Conservation (phyloP, 1,140 invertebrate genomes). For the Paramacrobiotus metropolitanus region DNA sequence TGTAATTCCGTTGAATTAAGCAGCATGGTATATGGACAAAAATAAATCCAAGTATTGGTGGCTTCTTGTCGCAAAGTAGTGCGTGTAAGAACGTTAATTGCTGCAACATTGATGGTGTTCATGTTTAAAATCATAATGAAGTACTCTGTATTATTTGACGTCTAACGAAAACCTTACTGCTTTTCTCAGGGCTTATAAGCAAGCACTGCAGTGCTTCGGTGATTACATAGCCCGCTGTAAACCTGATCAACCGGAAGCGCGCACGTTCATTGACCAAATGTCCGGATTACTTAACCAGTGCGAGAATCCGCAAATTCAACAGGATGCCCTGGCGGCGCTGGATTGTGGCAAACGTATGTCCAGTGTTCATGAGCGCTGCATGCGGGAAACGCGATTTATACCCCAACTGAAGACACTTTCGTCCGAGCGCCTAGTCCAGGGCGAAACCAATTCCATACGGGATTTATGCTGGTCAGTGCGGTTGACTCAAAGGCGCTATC, state of each 20-base stretch:
- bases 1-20: too few relatives aligned
- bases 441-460: neutral
- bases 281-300: neutral
- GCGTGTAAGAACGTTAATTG: neutral
- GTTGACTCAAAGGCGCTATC: too few relatives aligned
- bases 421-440: neutral
- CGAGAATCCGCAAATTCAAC: neutral
- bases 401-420: neutral
- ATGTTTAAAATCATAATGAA: neutral
- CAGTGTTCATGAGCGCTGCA: neutral
- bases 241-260: neutral
- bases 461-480: conserved; percentile 1
- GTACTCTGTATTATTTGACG: neutral
- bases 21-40: too few relatives aligned
- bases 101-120: neutral
- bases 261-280: neutral
- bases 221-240: neutral
- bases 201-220: neutral
- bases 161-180: too few relatives aligned
- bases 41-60: neutral
- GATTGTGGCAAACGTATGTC: neutral
- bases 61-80: neutral
- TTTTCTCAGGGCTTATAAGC: conserved; percentile 1
- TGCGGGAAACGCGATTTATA: neutral
- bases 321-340: neutral